Evolutionary conservation across 2,113 vertebrate genomes (phyloP), one percentile per base, ranked within the genome.

Genomic region (Aepyceros melampus): DNA sequence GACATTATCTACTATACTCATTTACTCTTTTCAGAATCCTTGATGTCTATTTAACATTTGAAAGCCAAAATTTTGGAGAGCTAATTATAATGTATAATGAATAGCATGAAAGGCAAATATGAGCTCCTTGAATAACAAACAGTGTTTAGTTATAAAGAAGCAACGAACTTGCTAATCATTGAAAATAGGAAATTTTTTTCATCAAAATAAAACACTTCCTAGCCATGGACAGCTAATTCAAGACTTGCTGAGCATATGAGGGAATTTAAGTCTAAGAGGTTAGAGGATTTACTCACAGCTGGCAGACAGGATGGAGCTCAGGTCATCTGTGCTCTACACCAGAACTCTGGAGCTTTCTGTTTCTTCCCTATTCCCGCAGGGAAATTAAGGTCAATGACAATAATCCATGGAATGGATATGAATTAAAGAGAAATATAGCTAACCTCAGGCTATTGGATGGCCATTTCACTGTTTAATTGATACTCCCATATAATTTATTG

Each of bases 41-140:
- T 90, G 19, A 56, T 71, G 15, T 43, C 67, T 97, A n/a, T 83
- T 95, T 96, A 91, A 88, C 19, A 79, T 82, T 96, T 91, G 67
- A 88, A 95, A 96, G 67, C 40, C 17, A 83, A 51, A 82, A 45
- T 67, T 40, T 53, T 94, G 14, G 67, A 62, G 31, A 7, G 2
- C 56, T 94, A 91, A 85, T 82, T 85, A 33, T 87, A 87, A 79
- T 29, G 79, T 40, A 58, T 53, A 81, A 87, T 7, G 76, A 92
- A 78, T 76, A 92, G 16, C 81, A 89, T 79, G 12, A 94, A 84
- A 40, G n/a, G 49, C 89, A 93, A 55, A 79, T 51, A 49, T 84
- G 47, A 91, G 43, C 17, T 76, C 36, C 19, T 19, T 89, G 56
- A 91, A 91, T 56, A 93, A 53, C 45, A 76, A 92, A 87, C n/a